These are phyloP conservation scores for Verasper variegatus DNA, from an alignment of 2,113 vertebrate genomes.

Conservation along the genomic window DNA sequence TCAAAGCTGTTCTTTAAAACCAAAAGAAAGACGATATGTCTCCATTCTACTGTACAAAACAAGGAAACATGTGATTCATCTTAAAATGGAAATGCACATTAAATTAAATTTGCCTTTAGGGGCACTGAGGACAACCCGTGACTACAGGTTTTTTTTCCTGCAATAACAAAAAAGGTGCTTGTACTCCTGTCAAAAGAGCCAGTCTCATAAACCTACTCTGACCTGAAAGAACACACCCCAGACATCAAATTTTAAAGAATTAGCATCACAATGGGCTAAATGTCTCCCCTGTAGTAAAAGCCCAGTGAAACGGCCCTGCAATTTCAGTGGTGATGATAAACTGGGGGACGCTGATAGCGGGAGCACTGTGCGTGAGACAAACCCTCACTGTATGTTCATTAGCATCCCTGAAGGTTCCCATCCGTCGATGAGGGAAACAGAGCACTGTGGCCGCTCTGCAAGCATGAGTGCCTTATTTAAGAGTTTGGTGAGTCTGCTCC, in stretches of 20 bases:
- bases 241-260: conserved; percentile 76
- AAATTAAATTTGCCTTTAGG: conserved; percentile 79
- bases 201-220: conserved; percentile 65
- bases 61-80: conserved; percentile 81
- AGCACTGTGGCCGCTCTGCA: conserved; percentile 81
- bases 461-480: conserved; percentile 85
- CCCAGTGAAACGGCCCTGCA: conserved; percentile 73
- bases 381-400: conserved; percentile 72
- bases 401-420: conserved; percentile 68
- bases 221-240: conserved; percentile 72
- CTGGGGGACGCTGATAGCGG: conserved; percentile 69
- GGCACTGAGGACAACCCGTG: conserved; percentile 61
- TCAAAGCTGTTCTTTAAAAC: conserved; percentile 84
- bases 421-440: conserved; percentile 73
- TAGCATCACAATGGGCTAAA: conserved; percentile 79
- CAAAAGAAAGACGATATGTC: conserved; percentile 85
- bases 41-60: conserved; percentile 82
- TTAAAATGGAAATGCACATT: conserved; percentile 81
- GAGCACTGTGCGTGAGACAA: conserved; percentile 70
- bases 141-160: conserved; percentile 65
- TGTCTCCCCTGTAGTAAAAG: conserved; percentile 73
- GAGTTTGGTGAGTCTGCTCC: conserved; percentile 77
- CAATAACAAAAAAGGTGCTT: conserved; percentile 73
- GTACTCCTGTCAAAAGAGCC: conserved; percentile 70
- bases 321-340: conserved; percentile 81